Percentiles rank a stretch among this genome's conserved stretches.
These are phyloP conservation scores for Tyrannus savana DNA, from an alignment of 2,113 vertebrate genomes.

Conservation along the genomic window DNA sequence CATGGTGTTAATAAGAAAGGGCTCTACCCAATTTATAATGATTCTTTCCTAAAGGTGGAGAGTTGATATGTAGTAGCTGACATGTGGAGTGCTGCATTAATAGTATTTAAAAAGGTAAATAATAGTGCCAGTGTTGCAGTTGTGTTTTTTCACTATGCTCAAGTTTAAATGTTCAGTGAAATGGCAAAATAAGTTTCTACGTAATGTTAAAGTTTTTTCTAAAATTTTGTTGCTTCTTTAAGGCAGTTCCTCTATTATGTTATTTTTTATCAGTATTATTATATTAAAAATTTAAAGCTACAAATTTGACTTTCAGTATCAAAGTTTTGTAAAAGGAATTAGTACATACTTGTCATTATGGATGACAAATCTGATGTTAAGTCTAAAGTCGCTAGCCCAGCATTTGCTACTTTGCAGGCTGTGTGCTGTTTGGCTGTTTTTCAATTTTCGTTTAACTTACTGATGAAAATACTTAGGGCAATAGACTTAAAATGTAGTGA, in stretches of 20 bases:
- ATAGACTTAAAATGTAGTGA: background rate
- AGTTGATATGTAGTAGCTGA: background rate
- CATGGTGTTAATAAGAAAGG: background rate
- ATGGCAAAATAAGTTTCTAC: background rate
- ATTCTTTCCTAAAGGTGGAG: background rate
- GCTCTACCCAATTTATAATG: background rate
- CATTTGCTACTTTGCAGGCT: background rate
- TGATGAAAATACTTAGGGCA: background rate
- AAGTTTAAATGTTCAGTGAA: background rate
- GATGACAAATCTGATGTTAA: background rate
- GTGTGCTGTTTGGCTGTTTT: background rate
- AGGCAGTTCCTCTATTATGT: background rate
- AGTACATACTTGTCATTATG: background rate
- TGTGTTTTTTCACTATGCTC: background rate
- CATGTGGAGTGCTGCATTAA: background rate
- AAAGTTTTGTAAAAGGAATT: background rate
- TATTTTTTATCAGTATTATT: background rate
- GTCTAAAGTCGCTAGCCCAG: rapidly evolving
- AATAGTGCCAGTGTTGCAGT: background rate
- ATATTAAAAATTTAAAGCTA: background rate
- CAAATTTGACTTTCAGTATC: background rate
- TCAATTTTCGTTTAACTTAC: background rate
- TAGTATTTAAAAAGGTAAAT: background rate
- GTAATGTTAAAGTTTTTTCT: background rate
- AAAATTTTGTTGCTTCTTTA: background rate